Evolutionary conservation across 2,888 invertebrate genomes (phyloP).

Genomic region (Rhogogaster chlorosoma): DNA sequence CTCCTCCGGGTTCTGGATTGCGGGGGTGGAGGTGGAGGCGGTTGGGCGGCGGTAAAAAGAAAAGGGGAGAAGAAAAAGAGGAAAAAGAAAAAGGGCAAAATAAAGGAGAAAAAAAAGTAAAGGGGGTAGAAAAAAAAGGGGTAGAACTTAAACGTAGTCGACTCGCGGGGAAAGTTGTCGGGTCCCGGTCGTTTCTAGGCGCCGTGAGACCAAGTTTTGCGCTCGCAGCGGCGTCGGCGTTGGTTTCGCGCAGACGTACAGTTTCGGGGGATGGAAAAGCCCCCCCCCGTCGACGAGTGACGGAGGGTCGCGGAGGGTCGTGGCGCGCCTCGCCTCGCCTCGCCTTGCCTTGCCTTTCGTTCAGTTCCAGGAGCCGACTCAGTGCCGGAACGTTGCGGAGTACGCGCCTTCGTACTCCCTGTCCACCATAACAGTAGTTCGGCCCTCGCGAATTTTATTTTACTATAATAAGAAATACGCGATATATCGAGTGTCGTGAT

Average conservation of each 20-base stretch:
- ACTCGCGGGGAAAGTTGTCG: constrained; percentile 46
- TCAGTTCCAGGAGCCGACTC: constrained; percentile 46
- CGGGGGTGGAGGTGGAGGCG: neutral
- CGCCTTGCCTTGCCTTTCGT: neutral
- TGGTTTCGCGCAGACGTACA: constrained; percentile 38
- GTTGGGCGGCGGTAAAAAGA: neutral
- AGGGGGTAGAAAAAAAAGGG: neutral
- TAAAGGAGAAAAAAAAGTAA: neutral
- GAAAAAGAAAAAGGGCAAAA: neutral
- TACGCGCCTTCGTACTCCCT: constrained; percentile 5
- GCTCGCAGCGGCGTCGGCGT: constrained; percentile 29
- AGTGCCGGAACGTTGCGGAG: constrained; percentile 14
- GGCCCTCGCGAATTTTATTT: neutral
- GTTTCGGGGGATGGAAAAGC: constrained; percentile 19
- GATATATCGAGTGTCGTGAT: neutral
- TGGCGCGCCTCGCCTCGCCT: constrained; percentile 14
- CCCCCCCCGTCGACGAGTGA: constrained; percentile 1
- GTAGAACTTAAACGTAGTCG: constrained; percentile 44
- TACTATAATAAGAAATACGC: neutral
- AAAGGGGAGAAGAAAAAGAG: neutral
- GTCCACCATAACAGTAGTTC: neutral
- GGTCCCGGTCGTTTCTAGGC: constrained; percentile 34
- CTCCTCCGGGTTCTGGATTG: neutral
- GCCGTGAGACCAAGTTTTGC: constrained; percentile 36
- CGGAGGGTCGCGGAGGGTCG: constrained; percentile 41